Conservation (phyloP, 2,113 vertebrate species). For the Perccottus glenii region DNA sequence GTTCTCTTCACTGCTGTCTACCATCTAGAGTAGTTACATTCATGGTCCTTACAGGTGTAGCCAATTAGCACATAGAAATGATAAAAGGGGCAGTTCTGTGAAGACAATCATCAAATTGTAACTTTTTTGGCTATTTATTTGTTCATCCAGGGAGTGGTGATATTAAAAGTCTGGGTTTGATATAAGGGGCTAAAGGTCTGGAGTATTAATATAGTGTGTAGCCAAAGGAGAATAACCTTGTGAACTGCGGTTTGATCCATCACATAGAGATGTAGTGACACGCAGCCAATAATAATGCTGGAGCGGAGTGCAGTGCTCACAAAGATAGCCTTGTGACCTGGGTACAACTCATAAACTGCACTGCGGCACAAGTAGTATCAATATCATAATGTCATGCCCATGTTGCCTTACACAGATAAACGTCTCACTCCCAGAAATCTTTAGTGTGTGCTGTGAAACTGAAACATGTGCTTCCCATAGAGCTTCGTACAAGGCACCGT, state of each 20-base stretch:
- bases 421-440: constrained; percentile 58
- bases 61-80: constrained; percentile 35
- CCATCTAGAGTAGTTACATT: constrained; percentile 32
- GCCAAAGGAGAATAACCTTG: constrained; percentile 50
- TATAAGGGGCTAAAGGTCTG: constrained; percentile 35
- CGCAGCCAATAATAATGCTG: constrained; percentile 51
- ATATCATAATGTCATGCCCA: constrained; percentile 62
- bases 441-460: constrained; percentile 37
- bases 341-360: constrained; percentile 78
- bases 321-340: constrained; percentile 64
- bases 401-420: constrained; percentile 60
- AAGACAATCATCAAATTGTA: constrained; percentile 12
- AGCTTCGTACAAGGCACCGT: constrained; percentile 45
- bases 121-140: constrained; percentile 7
- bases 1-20: constrained; percentile 41
- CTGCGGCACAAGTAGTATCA: constrained; percentile 77
- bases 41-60: constrained; percentile 15
- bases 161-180: constrained; percentile 57
- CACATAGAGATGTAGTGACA: constrained; percentile 50
- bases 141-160: constrained; percentile 7
- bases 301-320: constrained; percentile 29
- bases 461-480: constrained; percentile 49
- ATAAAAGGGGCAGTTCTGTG: constrained; percentile 9
- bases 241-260: constrained; percentile 54
- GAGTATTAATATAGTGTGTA: constrained; percentile 30